Base-by-base conservation (phyloP, 1,140 invertebrate genomes). In the Acromyrmex echinatior region DNA sequence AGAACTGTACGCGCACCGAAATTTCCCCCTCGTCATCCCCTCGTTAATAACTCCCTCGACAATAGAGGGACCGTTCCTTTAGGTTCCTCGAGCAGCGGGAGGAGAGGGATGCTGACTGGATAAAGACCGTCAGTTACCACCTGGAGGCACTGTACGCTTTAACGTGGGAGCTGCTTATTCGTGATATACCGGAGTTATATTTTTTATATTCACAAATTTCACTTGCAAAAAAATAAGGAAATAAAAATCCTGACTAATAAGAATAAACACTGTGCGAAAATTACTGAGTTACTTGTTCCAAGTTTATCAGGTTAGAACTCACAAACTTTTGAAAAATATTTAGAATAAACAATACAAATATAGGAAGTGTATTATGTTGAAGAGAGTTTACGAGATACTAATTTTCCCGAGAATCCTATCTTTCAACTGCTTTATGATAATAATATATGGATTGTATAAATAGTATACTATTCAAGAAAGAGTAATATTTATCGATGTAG, bases 161-260 rank as follows among this genome's bases (percentile, higher is more conserved):
- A 92, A 92, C 92, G 92, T 93, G 92, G 92, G 92, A 93, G 92
- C 92, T 60, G 60, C 76, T 87, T 88, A 66, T 51, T n/a, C 58
- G 14, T 78, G 21, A 79, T 66, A 60, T 12, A 35, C 63, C 49
- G 12, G 3, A 49, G 12, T 14, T 31, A 18, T 45, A 25, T 58
- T 71, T 58, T 63, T 10, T 82, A 71, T 62, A 51, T 39, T 35
- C 39, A 18, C 31, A 53, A 80, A 73, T 60, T 31, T 6, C 28
- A 53, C 9, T 49, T 31, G 25, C 31, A 6, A 45, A 39, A 45
- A 39, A 78, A 63, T 16, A 77, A 77, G 21, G 4, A 45, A 56
- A 76, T 60, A 6, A 76, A 25, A 39, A 56, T 31, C 3, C 6
- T 3, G 2, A 74, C 9, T 25, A 18, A 18, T 31, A 35, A 53